Evolutionary conservation across 2,113 vertebrate species (phyloP).

Genomic region (Mellivora capensis): DNA sequence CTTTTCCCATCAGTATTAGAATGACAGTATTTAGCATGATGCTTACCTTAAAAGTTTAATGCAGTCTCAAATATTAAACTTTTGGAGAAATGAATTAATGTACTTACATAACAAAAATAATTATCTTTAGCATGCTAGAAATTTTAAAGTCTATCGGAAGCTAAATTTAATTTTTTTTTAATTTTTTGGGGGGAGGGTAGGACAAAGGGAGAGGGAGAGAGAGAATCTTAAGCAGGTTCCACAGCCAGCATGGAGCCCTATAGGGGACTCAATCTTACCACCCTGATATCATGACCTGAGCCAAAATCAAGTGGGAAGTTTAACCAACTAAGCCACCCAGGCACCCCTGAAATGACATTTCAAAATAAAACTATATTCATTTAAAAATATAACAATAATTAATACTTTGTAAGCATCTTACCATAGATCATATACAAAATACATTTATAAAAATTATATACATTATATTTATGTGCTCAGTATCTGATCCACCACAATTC

Average conservation of each 20-base stretch:
- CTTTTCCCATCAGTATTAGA: neutral
- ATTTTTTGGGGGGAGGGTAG: neutral
- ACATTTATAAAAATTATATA: neutral
- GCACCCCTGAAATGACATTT: neutral
- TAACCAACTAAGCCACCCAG: neutral
- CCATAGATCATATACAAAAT: neutral
- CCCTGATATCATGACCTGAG: neutral
- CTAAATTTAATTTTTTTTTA: neutral
- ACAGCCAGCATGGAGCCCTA: neutral
- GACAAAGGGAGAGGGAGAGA: neutral
- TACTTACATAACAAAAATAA: neutral
- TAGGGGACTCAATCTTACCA: neutral
- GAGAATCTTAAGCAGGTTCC: neutral
- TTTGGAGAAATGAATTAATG: neutral
- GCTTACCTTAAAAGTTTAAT: neutral
- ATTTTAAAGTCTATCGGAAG: neutral
- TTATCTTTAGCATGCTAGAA: neutral
- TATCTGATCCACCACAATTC: conserved; percentile 10
- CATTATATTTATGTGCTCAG: neutral
- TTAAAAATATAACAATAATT: neutral
- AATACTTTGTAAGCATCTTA: neutral
- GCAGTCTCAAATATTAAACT: neutral
- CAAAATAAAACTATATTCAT: neutral
- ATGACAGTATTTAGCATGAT: neutral
- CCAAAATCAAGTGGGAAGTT: neutral